phyloP scores from a whole-genome alignment of 1,140 invertebrate genomes.

The Galleria mellonella region DNA sequence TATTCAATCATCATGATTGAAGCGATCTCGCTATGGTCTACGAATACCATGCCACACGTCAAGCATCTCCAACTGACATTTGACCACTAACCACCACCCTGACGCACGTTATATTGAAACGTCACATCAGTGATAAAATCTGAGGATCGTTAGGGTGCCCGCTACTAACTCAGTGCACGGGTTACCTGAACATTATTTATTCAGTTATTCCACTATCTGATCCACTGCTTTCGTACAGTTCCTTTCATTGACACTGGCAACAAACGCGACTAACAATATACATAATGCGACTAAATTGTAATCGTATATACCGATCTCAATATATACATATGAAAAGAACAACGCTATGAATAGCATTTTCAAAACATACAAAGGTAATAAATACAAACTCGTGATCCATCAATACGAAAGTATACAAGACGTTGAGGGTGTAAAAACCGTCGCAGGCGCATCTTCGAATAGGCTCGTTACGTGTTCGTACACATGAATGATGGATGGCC shows the following conservation, averaged over 20 bases:
- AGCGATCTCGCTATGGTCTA: no score
- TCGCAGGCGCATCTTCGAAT: constrained; percentile 52
- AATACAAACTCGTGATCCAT: constrained; percentile 37
- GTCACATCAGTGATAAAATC: constrained; percentile 59
- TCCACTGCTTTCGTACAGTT: constrained; percentile 32
- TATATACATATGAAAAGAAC: not conserved
- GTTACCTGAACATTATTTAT: constrained; percentile 48
- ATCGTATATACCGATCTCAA: not conserved
- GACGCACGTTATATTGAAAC: constrained; percentile 63
- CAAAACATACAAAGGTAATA: not conserved
- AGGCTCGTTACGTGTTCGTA: constrained; percentile 60
- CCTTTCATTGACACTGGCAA: constrained; percentile 31
- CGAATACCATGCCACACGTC: no score
- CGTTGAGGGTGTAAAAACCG: constrained; percentile 39
- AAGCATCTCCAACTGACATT: no score
- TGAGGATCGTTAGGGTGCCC: constrained; percentile 45
- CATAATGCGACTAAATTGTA: not conserved
- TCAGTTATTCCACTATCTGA: constrained; percentile 57
- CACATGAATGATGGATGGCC: constrained; percentile 60
- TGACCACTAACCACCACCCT: constrained; percentile 2
- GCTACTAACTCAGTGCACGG: constrained; percentile 28
- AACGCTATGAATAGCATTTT: not conserved
- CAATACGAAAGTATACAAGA: constrained; percentile 34
- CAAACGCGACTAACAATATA: constrained; percentile 1
- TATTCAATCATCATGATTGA: no score